A percentile compares a stretch with the other conserved stretches of the same genome.
Evolutionary conservation across 2,888 invertebrate species (phyloP).

Genomic region (Drosophila paracracens): DNA sequence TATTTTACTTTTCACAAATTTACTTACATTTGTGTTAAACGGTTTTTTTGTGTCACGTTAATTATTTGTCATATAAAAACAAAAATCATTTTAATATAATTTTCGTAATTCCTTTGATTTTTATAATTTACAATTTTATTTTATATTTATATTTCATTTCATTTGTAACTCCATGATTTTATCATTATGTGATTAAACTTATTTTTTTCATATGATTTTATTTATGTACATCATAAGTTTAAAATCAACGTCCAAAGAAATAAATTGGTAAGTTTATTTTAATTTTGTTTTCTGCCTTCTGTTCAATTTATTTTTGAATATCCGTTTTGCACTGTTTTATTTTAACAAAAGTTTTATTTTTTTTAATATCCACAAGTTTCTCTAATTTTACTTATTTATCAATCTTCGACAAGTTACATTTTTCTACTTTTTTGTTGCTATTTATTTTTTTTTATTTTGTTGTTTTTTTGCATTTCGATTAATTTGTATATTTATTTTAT

Average conservation of each 20-base stretch:
- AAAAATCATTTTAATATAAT: neutral
- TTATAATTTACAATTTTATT: neutral
- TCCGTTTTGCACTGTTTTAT: neutral
- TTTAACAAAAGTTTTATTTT: neutral
- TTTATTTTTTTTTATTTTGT: neutral
- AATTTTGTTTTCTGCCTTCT: neutral
- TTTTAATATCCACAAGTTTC: neutral
- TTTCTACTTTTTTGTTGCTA: neutral
- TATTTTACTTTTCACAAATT: neutral
- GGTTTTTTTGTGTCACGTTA: neutral
- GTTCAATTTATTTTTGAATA: neutral
- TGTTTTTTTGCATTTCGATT: neutral
- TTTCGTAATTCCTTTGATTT: neutral
- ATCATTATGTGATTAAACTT: neutral
- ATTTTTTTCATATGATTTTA: neutral
- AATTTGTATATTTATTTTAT: neutral
- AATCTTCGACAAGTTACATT: neutral
- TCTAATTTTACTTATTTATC: neutral
- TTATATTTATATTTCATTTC: neutral
- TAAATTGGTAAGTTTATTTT: conserved; percentile 1
- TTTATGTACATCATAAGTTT: neutral
- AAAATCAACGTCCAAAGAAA: neutral
- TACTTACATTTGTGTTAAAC: neutral
- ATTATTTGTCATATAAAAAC: neutral
- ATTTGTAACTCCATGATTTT: neutral